These are phyloP conservation scores for Mus pahari DNA, from an alignment of 2,113 vertebrate genomes.

Conservation along the genomic window DNA sequence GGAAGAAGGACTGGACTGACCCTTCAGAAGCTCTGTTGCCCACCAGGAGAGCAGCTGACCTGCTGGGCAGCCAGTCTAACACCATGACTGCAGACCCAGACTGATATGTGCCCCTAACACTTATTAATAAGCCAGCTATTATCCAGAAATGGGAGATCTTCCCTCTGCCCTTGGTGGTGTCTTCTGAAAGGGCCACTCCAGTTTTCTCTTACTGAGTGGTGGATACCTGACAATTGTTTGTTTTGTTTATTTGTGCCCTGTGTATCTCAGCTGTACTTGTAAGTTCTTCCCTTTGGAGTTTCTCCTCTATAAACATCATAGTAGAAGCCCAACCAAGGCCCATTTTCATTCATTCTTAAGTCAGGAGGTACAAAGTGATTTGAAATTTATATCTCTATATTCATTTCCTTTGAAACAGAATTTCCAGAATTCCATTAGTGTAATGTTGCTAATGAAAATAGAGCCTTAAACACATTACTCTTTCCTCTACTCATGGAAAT, in stretches of 20 bases:
- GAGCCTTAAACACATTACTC: neutral
- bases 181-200: neutral
- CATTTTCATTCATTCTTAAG: neutral
- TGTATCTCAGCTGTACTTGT: neutral
- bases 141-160: neutral
- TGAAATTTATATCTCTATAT: neutral
- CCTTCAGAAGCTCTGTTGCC: neutral
- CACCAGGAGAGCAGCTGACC: neutral
- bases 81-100: neutral
- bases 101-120: neutral
- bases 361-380: neutral
- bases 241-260: neutral
- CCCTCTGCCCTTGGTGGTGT: neutral
- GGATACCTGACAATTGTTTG: neutral
- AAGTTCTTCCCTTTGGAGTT: neutral
- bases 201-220: neutral
- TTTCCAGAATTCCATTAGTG: neutral
- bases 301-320: neutral
- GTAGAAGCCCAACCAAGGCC: neutral
- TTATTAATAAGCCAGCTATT: conserved; percentile 49
- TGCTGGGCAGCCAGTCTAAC: neutral
- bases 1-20: neutral
- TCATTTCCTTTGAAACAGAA: conserved; percentile 32
- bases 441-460: neutral
- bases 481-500: conserved; percentile 19